Base-by-base conservation (phyloP, 2,888 invertebrate genomes). In the Drosophila lacicola region DNA sequence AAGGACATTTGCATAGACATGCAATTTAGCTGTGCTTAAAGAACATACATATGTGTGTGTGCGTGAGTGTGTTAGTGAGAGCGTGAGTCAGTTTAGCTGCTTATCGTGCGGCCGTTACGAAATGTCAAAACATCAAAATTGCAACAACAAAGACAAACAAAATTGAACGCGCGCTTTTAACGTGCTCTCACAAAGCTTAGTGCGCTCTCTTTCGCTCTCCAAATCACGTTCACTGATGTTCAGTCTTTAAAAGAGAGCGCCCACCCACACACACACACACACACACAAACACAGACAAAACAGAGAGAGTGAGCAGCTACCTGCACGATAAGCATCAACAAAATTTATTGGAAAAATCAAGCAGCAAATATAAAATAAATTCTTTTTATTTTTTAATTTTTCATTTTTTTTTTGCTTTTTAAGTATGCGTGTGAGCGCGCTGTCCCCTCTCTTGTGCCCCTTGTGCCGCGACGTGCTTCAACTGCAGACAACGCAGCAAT, bases 401-500 rank as follows among this genome's bases (percentile, higher is more conserved):
- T 54, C 17, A 19, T 14, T 36, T 33, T 39, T 29, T 13, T 19
- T 60, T 46, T 41, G 55, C 70, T 78, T 25, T 70, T 78, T 78
- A 78, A 63, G 78, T 78, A 78, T 78, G 70, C 77, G 74, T 70
- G 60, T 47, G 64, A 64, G 74, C 71, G 49, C 51, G 41, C 61
- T 36, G 29, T 41, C 39, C 49, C 45, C 19, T 1, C 45, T 34
- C 19, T 44, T 17, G 17, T n/a, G 39, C 14, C 10, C n/a, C 46
- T 34, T 25, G 21, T 11, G 44, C 21, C 14, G 47, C 63, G 67
- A 83, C 84, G 82, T 82, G 84, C 57, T 72, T 70, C 62, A 82
- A 77, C 74, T 84, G 61, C 79, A 68, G 74, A 80, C 72, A 66
- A 65, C 51, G 51, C 64, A 70, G 57, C 74, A 86, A 83, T 83